Evolutionary conservation across 1,140 invertebrate species (phyloP), one percentile per base, ranked within the genome.

Genomic region (Coptotermes formosanus): DNA sequence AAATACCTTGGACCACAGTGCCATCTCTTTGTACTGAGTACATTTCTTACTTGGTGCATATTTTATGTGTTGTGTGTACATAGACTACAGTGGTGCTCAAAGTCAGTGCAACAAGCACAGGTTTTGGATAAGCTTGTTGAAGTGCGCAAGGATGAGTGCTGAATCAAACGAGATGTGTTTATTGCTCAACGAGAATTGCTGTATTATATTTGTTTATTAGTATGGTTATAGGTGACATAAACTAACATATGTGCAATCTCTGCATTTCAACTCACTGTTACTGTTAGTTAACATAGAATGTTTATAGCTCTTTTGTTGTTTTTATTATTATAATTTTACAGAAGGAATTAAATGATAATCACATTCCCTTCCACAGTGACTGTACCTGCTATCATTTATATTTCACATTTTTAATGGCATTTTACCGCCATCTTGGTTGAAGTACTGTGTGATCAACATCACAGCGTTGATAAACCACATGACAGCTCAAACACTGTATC

Each of bases 241-340:
- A 75, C 64, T 75, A 75, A 75, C 64, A 64, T 64, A 48, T 38
- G 64, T 75, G 64, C 64, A 75, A 75, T 75, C 14, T 75, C 64
- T n/a, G 14, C 64, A 75, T 75, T 75, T n/a, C 25, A 75, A 23
- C 16, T 64, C 59, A 30, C 25, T 75, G 64, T 30, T 75, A n/a
- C n/a, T 75, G 64, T 75, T 75, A 75, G n/a, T 75, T 75, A 75
- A 75, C 64, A 30, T 75, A 75, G n/a, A 75, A 75, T 75, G 30
- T 75, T 75, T 75, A 75, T 75, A 25, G 25, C 8, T 75, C 64
- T 30, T 75, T n/a, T 75, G 64, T 75, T 75, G 14, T 23, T 75
- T 25, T n/a, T 25, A 30, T 75, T 64, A 23, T 19, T 64, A 8
- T 30, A 30, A 75, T 75, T 75, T 75, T 75, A 75, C 64, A 30